Base-by-base conservation (phyloP, 2,113 vertebrate genomes). In the Ptilonorhynchus violaceus region DNA sequence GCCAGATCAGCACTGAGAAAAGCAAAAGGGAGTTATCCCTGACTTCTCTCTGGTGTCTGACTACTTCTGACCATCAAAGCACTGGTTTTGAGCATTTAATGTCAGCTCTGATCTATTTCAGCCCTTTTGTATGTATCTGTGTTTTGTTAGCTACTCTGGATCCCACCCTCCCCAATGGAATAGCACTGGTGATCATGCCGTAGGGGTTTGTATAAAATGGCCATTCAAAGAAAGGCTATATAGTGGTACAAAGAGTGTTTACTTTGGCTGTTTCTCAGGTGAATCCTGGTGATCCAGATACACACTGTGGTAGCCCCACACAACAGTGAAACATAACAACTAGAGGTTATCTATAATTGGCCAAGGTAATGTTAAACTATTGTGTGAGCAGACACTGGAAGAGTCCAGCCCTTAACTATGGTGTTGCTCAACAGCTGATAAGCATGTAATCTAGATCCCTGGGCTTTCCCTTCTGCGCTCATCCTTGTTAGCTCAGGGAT, bases 111-210 rank as follows among this genome's bases (percentile, higher is more conserved):
- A 39, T 21, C 39, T 68, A 30, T 64, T 74, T 16, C 18, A 77
- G 17, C 18, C 21, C 14, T 76, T 86, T 53, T 27, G 10, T 56
- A 11, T 14, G 4, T 47, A 9, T 58, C 12, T 89, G 4, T 33
- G 11, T 68, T 74, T 90, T 83, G 79, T 13, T 70, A 79, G 30
- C 7, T 64, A 0, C 25, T 79, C 46, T 64, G 74, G 35, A 62
- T 60, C 2, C 5, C 8, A 4, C 2, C 11, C 18, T 18, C 33
- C 67, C 52, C n/a, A 44, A 11, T 10, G 37, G 41, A 64, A 47
- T 17, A 22, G 19, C 44, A 19, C 13, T 11, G 23, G 21, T 50
- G 55, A 39, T 44, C 1, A 2, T 47, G 47, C 0, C 0, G 3
- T 33, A 24, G 8, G 15, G 17, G 3, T 46, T 69, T 70, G 4